Conservation (phyloP, 2,888 invertebrate species). For the Phytoseiulus persimilis region DNA sequence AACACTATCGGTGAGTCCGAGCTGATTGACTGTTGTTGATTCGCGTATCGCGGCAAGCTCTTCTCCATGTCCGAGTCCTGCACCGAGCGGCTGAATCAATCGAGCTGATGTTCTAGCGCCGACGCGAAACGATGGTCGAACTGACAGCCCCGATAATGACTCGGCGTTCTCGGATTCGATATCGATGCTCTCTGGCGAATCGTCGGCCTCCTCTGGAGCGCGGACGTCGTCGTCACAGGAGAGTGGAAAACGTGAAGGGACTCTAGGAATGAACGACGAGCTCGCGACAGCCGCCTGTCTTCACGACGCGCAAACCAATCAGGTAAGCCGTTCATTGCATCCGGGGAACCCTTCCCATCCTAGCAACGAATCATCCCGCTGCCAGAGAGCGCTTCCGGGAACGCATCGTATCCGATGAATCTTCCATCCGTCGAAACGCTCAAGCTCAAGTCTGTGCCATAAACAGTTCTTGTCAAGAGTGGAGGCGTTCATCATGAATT, state of each 20-base stretch:
- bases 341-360: not conserved
- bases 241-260: not conserved
- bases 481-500: too few species aligned
- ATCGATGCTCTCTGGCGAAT: conserved; percentile 82
- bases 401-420: too few species aligned
- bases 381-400: too few species aligned
- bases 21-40: not conserved
- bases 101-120: not conserved
- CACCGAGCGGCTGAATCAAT: not conserved
- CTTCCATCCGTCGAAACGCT: too few species aligned
- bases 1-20: conserved; percentile 27
- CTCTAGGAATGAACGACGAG: conserved; percentile 40
- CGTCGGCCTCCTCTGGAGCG: conserved; percentile 77
- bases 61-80: not conserved
- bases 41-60: not conserved
- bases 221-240: conserved; percentile 42
- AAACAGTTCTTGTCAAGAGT: too few species aligned
- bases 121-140: conserved; percentile 55
- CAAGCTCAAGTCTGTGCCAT: too few species aligned
- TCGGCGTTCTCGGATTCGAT: conserved; percentile 96
- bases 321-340: not conserved
- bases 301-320: conserved; percentile 13
- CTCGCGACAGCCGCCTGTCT: conserved; percentile 44
- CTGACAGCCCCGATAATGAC: conserved; percentile 93
- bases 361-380: not conserved